Evolutionary conservation across 2,797 vertebrate genomes (phyloP).

Genomic region (Premnoplex brunnescens): DNA sequence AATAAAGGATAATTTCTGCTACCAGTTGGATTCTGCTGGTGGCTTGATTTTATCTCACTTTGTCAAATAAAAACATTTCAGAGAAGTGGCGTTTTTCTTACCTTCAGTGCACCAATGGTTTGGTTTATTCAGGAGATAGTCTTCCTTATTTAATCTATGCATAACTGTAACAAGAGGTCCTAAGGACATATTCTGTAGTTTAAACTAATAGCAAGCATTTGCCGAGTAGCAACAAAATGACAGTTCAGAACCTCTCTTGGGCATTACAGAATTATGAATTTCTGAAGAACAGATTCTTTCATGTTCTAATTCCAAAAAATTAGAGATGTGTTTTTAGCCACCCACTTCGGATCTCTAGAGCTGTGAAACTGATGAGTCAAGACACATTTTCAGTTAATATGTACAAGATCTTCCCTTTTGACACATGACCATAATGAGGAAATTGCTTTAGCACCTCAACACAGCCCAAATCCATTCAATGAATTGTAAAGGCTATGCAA

Average conservation of each 20-base stretch:
- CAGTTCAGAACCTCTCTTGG: not conserved
- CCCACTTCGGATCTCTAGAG: not conserved
- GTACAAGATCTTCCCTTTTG: not conserved
- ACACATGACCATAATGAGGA: not conserved
- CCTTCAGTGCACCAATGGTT: not conserved
- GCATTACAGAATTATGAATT: not conserved
- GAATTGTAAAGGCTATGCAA: not conserved
- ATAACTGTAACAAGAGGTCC: not conserved
- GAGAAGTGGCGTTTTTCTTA: not conserved
- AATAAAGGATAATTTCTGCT: not conserved
- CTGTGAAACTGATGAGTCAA: not conserved
- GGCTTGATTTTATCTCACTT: not conserved
- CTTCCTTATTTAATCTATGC: not conserved
- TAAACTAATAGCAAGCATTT: not conserved
- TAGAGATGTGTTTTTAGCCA: not conserved
- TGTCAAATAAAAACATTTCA: not conserved
- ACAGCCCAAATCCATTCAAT: not conserved
- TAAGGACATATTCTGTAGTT: not conserved
- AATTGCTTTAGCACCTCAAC: slow-evolving; percentile 23
- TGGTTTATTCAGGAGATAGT: not conserved
- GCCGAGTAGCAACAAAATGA: not conserved
- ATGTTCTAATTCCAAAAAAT: not conserved
- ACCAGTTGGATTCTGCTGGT: not conserved
- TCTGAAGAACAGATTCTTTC: not conserved
- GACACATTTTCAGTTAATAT: not conserved